Evolutionary conservation across 2,113 vertebrate genomes (phyloP), one percentile per base, ranked within the genome.

Genomic region (Onychorhynchus coronatus): DNA sequence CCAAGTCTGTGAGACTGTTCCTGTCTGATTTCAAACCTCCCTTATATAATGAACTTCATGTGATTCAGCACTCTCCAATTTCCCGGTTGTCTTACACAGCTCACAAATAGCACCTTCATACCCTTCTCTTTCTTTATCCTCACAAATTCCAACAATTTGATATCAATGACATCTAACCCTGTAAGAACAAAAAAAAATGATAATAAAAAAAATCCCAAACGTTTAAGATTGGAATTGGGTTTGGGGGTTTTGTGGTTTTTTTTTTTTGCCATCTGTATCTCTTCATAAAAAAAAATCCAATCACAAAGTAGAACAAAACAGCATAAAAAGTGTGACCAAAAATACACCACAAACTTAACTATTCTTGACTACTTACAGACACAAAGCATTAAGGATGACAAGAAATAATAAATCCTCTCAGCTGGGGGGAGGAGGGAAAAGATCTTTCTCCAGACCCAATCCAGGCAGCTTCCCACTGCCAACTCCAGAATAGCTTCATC

Each of bases 41-140:
- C 31, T 95, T 95, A 88, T 27, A 5, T 83, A 96, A 96, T 11
- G 73, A 66, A 8, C 49, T 73, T 30, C 49, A 49, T 74, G 71
- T 85, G 88, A 95, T 76, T 83, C 92, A 91, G 85, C 77, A 91
- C 30, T 83, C 90, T 79, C 74, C 78, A 79, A 6, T 37, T 70
- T 66, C 82, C 91, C 85, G 66, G 41, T 61, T 65, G 56, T 23
- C 71, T 82, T 47, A 65, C 59, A 91, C 31, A 87, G 89, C 44
- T 95, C 77, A 72, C 44, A 89, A 89, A 88, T 33, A 73, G 4
- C 59, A 71, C 5, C 78, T 92, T 93, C 92, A 80, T 61, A 93
- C 63, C 18, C 62, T 83, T 66, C 79, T 66, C 66, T 73, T 42
- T 67, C 56, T 82, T 77, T 73, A 53, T 39, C 76, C 74, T 15